These are phyloP conservation scores for Myopa testacea DNA, from an alignment of 2,888 invertebrate species.

Conservation along the genomic window DNA sequence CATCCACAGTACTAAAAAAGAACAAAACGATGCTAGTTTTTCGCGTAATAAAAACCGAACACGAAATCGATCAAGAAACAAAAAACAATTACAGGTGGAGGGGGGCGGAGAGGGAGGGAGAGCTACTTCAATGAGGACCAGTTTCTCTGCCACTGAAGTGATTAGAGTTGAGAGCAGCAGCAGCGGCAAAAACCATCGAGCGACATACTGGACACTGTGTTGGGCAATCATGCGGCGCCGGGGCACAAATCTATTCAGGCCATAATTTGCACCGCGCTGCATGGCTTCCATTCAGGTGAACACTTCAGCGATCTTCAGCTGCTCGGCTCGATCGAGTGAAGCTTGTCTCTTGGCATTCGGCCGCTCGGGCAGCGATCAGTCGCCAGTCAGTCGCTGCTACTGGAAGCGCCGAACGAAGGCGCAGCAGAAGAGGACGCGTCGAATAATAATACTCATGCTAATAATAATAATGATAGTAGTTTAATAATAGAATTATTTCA, in stretches of 20 bases:
- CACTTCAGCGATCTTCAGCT: neutral
- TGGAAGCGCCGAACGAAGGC: neutral
- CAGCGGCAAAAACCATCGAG: conserved; percentile 13
- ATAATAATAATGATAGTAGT: too few relatives aligned
- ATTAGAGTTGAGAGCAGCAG: conserved; percentile 6
- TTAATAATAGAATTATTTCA: conserved; percentile 28
- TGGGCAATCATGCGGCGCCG: conserved; percentile 44
- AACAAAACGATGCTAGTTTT: neutral
- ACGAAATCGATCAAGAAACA: too few relatives aligned
- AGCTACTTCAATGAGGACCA: conserved; percentile 23
- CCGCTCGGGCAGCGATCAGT: neutral
- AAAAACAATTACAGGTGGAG: too few relatives aligned
- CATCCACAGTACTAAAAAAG: neutral
- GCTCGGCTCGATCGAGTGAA: too few relatives aligned
- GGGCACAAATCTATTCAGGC: conserved; percentile 36
- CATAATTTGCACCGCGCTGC: conserved; percentile 37
- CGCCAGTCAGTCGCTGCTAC: neutral
- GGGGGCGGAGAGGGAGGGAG: too few relatives aligned
- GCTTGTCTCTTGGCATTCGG: too few relatives aligned
- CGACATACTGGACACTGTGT: conserved; percentile 39
- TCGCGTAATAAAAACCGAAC: neutral
- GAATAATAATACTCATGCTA: neutral
- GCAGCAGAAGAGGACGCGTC: neutral
- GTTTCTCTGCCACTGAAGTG: conserved; percentile 35
- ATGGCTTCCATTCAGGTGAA: neutral